Percentiles rank a stretch among this genome's conserved stretches.
These are phyloP conservation scores for Dendroctonus valens DNA, from an alignment of 1,140 invertebrate species.

Conservation along the genomic window DNA sequence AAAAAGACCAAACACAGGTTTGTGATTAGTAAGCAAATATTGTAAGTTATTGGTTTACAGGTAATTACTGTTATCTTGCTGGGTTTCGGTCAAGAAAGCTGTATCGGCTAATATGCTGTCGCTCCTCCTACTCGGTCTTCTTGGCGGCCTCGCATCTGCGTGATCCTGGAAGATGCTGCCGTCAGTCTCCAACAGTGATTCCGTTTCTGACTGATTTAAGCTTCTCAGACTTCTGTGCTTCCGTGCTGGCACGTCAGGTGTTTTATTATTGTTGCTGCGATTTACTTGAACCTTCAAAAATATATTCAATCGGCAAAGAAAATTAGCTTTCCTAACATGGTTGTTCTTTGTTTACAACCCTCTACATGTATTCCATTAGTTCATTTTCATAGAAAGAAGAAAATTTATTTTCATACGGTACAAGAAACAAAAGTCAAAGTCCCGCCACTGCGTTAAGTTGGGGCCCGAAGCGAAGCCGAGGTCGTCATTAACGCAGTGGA, in stretches of 20 bases:
- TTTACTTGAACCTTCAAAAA: not conserved
- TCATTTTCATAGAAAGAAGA: too few relatives aligned
- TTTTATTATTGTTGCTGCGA: not conserved
- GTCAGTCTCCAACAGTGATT: constrained; percentile 53
- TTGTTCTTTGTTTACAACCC: too few relatives aligned
- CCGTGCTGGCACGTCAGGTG: constrained; percentile 34
- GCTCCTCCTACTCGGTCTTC: constrained; percentile 9
- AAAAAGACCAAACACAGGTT: too few relatives aligned
- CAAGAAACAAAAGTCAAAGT: too few relatives aligned
- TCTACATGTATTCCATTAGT: too few relatives aligned
- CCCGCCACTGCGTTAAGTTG: too few relatives aligned
- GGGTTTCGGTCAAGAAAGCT: constrained; percentile 4
- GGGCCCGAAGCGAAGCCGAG: too few relatives aligned
- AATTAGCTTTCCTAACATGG: too few relatives aligned
- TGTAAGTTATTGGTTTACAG: too few relatives aligned
- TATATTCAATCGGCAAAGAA: too few relatives aligned
- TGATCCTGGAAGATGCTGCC: constrained; percentile 17
- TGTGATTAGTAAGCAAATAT: too few relatives aligned
- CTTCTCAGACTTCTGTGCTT: constrained; percentile 45
- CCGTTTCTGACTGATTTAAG: constrained; percentile 50
- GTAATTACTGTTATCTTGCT: constrained; percentile 8
- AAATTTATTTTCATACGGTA: constrained; percentile 26
- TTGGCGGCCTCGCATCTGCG: constrained; percentile 3
- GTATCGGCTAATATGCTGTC: constrained; percentile 20
- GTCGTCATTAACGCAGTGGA: too few relatives aligned